phyloP scores from a whole-genome alignment of 2,888 invertebrate genomes.

The Nasonia oneida region DNA sequence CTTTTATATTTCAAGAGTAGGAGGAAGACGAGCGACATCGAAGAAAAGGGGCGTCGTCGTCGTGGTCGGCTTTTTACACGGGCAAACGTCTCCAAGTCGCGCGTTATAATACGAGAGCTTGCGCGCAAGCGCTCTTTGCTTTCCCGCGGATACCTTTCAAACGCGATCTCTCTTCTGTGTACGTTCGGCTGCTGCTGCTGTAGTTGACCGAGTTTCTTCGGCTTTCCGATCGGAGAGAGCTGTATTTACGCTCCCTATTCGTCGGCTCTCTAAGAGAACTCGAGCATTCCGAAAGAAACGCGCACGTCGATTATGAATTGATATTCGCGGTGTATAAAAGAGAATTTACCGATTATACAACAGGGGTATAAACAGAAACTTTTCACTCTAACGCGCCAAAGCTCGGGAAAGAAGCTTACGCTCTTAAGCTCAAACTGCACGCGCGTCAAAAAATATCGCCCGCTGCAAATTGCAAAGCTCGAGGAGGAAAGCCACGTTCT shows the following conservation, averaged over 20 bases:
- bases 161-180: not conserved
- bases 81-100: not conserved
- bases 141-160: constrained; percentile 6
- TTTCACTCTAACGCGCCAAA: not conserved
- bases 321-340: not conserved
- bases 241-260: not conserved
- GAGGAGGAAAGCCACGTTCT: not conserved
- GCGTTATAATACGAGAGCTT: constrained; percentile 18
- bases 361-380: not conserved
- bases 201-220: not conserved
- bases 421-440: not conserved
- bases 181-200: not conserved
- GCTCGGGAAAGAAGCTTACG: not conserved
- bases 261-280: not conserved
- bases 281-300: not conserved
- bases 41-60: too few species aligned
- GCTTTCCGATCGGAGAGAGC: not conserved
- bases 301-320: not conserved
- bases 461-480: not conserved
- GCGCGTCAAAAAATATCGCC: not conserved
- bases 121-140: not conserved
- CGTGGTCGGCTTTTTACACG: not conserved
- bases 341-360: not conserved
- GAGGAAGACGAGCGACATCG: not conserved
- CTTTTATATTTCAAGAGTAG: not conserved